Conservation (phyloP, 2,113 vertebrate species). For the Sinocyclocheilus maitianheensis region DNA sequence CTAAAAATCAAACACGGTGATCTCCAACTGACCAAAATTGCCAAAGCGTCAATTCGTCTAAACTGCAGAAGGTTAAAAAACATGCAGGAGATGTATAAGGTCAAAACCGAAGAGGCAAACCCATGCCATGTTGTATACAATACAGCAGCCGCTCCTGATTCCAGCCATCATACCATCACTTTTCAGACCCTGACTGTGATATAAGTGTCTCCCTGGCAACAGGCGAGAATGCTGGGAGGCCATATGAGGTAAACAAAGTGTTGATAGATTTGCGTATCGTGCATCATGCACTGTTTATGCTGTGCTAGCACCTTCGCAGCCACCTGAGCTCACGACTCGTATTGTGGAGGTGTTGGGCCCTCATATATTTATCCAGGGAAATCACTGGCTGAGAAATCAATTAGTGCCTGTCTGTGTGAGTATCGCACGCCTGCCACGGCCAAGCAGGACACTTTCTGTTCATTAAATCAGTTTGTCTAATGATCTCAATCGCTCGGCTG, state of each 20-base stretch:
- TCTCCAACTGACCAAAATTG: not conserved
- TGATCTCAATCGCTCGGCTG: slow-evolving; percentile 57
- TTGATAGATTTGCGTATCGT: slow-evolving; percentile 54
- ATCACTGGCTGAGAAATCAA: slow-evolving; percentile 66
- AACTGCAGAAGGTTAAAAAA: not conserved
- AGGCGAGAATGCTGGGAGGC: slow-evolving; percentile 23
- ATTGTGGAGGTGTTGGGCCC: slow-evolving; percentile 58
- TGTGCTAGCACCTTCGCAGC: slow-evolving; percentile 48
- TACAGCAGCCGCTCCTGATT: not conserved
- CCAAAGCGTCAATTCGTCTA: not conserved
- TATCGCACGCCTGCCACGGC: slow-evolving; percentile 46
- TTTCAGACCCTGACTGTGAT: not conserved
- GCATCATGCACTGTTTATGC: slow-evolving; percentile 56
- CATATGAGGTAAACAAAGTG: slow-evolving; percentile 22
- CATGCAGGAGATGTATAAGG: not conserved
- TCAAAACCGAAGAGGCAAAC: not conserved
- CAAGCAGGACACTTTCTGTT: slow-evolving; percentile 53
- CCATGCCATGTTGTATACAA: not conserved
- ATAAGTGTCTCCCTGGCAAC: slow-evolving; percentile 19
- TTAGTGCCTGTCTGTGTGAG: slow-evolving; percentile 52
- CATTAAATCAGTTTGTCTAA: slow-evolving; percentile 63
- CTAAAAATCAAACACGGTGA: not conserved
- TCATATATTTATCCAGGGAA: slow-evolving; percentile 66
- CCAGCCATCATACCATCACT: not conserved
- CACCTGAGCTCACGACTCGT: slow-evolving; percentile 51